phyloP scores from a whole-genome alignment of 2,888 invertebrate genomes.

The Teleiodes luculella region DNA sequence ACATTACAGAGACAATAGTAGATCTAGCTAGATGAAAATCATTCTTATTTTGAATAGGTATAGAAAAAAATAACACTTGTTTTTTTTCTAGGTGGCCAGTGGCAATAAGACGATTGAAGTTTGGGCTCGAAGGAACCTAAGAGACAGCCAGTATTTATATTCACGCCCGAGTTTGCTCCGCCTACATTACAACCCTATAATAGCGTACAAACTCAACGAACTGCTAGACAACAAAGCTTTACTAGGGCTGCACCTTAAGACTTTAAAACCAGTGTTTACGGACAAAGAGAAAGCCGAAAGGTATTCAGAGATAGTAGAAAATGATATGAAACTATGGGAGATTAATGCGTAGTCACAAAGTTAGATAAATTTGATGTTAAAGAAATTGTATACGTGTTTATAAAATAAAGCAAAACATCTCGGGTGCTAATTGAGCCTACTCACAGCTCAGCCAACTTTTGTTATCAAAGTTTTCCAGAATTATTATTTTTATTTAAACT shows the following conservation, averaged over 20 bases:
- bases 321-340: slow-evolving; percentile 92
- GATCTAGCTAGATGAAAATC: not conserved
- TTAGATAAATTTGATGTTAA: no score
- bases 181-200: slow-evolving; percentile 84
- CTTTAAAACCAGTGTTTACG: slow-evolving; percentile 85
- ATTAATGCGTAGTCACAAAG: slow-evolving; percentile 50
- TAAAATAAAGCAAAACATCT: no score
- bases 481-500: no score
- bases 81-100: slow-evolving; percentile 79
- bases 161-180: slow-evolving; percentile 88
- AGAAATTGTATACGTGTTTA: no score
- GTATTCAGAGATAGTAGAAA: slow-evolving; percentile 91
- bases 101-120: slow-evolving; percentile 86
- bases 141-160: slow-evolving; percentile 86
- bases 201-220: slow-evolving; percentile 83
- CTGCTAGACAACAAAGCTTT: slow-evolving; percentile 88
- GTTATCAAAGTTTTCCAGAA: no score
- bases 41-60: not conserved
- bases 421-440: no score
- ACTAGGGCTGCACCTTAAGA: slow-evolving; percentile 85
- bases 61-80: not conserved
- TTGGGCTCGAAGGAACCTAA: slow-evolving; percentile 84
- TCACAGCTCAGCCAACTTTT: no score
- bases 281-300: slow-evolving; percentile 83
- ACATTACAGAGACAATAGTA: no score